These are phyloP conservation scores for Dendroctonus ponderosae DNA, from an alignment of 1,140 invertebrate species.

Conservation along the genomic window DNA sequence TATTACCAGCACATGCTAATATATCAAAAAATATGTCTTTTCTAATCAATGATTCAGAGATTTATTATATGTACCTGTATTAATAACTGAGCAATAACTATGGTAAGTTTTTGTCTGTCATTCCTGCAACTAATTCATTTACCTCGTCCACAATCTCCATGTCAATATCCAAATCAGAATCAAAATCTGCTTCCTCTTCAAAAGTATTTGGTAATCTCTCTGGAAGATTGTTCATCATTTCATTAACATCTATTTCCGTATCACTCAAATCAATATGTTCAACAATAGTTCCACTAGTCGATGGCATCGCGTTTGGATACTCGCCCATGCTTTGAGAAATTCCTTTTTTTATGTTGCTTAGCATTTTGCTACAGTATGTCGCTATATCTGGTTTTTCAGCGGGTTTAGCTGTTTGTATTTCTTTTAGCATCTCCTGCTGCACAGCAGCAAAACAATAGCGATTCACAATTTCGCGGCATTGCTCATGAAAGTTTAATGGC, in stretches of 20 bases:
- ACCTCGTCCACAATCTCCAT: slow-evolving; percentile 45
- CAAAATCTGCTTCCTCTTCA: slow-evolving; percentile 36
- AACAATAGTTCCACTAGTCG: slow-evolving; percentile 5
- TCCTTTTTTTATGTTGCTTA: slow-evolving; percentile 38
- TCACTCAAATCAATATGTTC: slow-evolving; percentile 32
- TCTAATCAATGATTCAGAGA: too few relatives aligned
- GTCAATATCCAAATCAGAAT: slow-evolving; percentile 43
- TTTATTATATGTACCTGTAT: too few relatives aligned
- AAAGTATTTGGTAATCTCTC: slow-evolving; percentile 36
- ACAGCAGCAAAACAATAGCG: slow-evolving; percentile 59
- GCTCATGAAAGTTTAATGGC: slow-evolving; percentile 64
- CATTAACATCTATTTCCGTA: slow-evolving; percentile 29
- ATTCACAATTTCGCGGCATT: slow-evolving; percentile 67
- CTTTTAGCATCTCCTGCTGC: slow-evolving; percentile 51
- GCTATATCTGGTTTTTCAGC: slow-evolving; percentile 18
- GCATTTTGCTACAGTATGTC: slow-evolving; percentile 37
- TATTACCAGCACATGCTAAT: too few relatives aligned
- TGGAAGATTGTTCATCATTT: slow-evolving; percentile 35
- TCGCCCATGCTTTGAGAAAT: slow-evolving; percentile 24
- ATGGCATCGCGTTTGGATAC: slow-evolving; percentile 5
- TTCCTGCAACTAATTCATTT: slow-evolving; percentile 39
- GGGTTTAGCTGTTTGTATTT: slow-evolving; percentile 18
- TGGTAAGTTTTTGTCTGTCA: background rate
- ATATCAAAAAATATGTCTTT: too few relatives aligned
- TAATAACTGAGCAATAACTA: too few relatives aligned